Percentiles rank a stretch among this genome's conserved stretches.
These are phyloP conservation scores for Agrotis puta DNA, from an alignment of 2,888 invertebrate species.

Conservation along the genomic window DNA sequence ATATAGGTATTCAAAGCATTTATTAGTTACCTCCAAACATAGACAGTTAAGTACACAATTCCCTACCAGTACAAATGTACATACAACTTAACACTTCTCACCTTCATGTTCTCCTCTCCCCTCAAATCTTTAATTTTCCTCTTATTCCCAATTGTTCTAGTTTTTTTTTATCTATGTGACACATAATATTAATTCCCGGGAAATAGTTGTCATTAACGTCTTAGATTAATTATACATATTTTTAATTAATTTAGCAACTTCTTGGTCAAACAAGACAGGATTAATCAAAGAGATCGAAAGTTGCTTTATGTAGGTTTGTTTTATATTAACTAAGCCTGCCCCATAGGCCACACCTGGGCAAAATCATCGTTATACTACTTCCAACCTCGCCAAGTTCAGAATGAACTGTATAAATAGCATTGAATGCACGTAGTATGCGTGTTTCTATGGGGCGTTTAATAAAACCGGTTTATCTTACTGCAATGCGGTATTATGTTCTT, in stretches of 20 bases:
- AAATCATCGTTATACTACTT: too few relatives aligned
- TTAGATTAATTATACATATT: not conserved
- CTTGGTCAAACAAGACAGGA: conserved; percentile 10
- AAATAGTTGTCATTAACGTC: not conserved
- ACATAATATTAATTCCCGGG: not conserved
- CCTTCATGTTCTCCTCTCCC: too few relatives aligned
- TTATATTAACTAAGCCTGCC: too few relatives aligned
- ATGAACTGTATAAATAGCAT: conserved; percentile 20
- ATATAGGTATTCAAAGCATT: too few relatives aligned
- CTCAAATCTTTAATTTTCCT: too few relatives aligned
- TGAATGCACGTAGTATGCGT: conserved; percentile 34
- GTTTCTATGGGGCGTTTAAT: conserved; percentile 7
- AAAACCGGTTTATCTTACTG: conserved; percentile 16
- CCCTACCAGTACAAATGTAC: too few relatives aligned
- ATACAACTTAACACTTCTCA: too few relatives aligned
- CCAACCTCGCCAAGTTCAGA: conserved; percentile 9
- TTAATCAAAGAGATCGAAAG: conserved; percentile 1
- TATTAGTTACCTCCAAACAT: too few relatives aligned
- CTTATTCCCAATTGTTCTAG: not conserved
- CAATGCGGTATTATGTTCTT: conserved; percentile 48
- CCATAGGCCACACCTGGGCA: too few relatives aligned
- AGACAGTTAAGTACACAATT: too few relatives aligned
- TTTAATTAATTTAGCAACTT: not conserved
- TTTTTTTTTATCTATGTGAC: not conserved
- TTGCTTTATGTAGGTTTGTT: not conserved